Base-by-base conservation (phyloP, 2,888 invertebrate species). In the Horisme vitalbata region DNA sequence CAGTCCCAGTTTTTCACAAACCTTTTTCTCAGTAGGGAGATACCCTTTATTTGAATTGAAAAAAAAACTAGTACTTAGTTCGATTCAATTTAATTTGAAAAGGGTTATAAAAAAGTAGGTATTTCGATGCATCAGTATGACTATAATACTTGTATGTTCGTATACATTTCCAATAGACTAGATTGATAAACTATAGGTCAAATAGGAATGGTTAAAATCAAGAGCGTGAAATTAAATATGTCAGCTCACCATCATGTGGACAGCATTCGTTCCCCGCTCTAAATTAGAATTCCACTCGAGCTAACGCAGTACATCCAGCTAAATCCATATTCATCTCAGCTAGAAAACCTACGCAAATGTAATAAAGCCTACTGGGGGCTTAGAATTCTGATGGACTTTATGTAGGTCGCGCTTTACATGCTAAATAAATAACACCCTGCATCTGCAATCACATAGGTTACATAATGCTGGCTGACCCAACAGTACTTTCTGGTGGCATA, bases 291-390 rank as follows among this genome's bases (percentile, higher is more conserved):
- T 59, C 55, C 52, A 52, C 52, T 37, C 45, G 46, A 47, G 53
- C 46, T 33, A 26, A 31, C 49, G 50, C 46, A 41, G 47, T 50
- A 52, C 50, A 52, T 49, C 34, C 45, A 56, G 64, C 62, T 66
- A 63, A 64, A 70, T 68, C 69, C 66, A 67, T 71, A 71, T 70
- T 65, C 67, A 61, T 68, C 63, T 66, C 63, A 50, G 63, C 58
- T 57, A 63, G 64, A 65, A 65, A 66, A 64, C 62, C 60, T 45
- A 60, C 63, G 65, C 67, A 65, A 60, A 65, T 65, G 63, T 65
- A 64, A 66, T 69, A 70, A 64, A 69, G 56, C 57, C 59, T 57
- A 58, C 56, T 52, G 43, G 55, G 51, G 41, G 57, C 53, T 44
- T 51, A 48, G 67, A 68, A 71, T 71, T 61, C 63, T 61, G 64